Evolutionary conservation across 1,140 invertebrate species (phyloP).

Genomic region (Papilio dardanus): DNA sequence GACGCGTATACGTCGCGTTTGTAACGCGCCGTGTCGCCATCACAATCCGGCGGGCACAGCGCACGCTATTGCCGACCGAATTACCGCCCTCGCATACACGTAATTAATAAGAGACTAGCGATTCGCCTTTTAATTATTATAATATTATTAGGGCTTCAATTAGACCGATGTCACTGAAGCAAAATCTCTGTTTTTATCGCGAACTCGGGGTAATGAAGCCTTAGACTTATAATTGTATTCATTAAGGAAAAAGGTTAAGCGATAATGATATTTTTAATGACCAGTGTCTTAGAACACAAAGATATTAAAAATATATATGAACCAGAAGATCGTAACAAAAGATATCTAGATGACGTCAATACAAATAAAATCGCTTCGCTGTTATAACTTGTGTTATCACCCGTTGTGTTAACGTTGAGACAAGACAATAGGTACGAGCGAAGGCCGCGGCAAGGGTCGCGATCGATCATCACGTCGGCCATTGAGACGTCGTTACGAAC

Average conservation of each 20-base stretch:
- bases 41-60: slow-evolving; percentile 8
- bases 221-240: too few relatives aligned
- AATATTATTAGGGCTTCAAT: not conserved
- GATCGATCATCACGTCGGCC: slow-evolving; percentile 49
- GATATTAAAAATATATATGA: too few relatives aligned
- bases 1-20: not conserved
- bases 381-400: not conserved
- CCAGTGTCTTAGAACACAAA: too few relatives aligned
- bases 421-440: slow-evolving; percentile 47
- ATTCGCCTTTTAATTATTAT: not conserved
- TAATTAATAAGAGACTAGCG: not conserved
- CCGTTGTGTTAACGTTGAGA: slow-evolving; percentile 21
- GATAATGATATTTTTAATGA: too few relatives aligned
- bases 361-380: slow-evolving; percentile 10
- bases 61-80: not conserved
- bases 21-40: not conserved
- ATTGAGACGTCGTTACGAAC: slow-evolving; percentile 45
- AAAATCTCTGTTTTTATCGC: too few relatives aligned
- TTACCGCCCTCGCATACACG: not conserved
- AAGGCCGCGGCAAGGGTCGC: slow-evolving; percentile 38
- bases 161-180: too few relatives aligned
- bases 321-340: too few relatives aligned
- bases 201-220: too few relatives aligned
- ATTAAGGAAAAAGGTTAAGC: too few relatives aligned
- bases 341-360: too few relatives aligned